phyloP scores from a whole-genome alignment of 2,888 invertebrate genomes.

The Rhamnusium bicolor region DNA sequence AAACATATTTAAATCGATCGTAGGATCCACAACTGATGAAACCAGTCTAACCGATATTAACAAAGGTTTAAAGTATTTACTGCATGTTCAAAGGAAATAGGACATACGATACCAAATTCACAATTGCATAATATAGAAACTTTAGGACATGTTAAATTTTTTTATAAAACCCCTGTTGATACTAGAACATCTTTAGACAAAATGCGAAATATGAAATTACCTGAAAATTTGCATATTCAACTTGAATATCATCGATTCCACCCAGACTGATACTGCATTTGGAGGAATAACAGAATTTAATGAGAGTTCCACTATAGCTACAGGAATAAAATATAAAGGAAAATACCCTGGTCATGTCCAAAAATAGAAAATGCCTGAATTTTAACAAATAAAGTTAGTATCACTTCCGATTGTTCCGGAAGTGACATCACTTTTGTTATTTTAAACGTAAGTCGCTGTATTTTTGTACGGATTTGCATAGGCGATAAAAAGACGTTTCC shows the following conservation, averaged over 20 bases:
- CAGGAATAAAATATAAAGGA: constrained; percentile 85
- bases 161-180: constrained; percentile 82
- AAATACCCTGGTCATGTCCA: constrained; percentile 85
- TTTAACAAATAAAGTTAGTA: too few relatives aligned
- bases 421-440: too few relatives aligned
- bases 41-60: constrained; percentile 70
- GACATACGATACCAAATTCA: constrained; percentile 88
- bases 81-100: constrained; percentile 80
- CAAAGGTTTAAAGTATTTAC: constrained; percentile 81
- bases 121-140: constrained; percentile 82
- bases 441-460: too few relatives aligned
- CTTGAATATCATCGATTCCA: constrained; percentile 87
- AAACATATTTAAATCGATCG: constrained; percentile 74
- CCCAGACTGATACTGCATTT: constrained; percentile 83
- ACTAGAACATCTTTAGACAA: constrained; percentile 83
- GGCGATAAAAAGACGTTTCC: too few relatives aligned
- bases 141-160: constrained; percentile 81
- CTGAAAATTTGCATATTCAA: constrained; percentile 90
- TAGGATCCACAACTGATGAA: constrained; percentile 71
- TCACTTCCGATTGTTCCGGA: too few relatives aligned
- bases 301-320: constrained; percentile 86
- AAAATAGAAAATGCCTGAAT: constrained; percentile 66
- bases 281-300: constrained; percentile 89
- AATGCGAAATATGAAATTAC: constrained; percentile 81
- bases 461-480: too few relatives aligned